Conservation (phyloP, 2,113 vertebrate species). For the Myiopsitta monachus region DNA sequence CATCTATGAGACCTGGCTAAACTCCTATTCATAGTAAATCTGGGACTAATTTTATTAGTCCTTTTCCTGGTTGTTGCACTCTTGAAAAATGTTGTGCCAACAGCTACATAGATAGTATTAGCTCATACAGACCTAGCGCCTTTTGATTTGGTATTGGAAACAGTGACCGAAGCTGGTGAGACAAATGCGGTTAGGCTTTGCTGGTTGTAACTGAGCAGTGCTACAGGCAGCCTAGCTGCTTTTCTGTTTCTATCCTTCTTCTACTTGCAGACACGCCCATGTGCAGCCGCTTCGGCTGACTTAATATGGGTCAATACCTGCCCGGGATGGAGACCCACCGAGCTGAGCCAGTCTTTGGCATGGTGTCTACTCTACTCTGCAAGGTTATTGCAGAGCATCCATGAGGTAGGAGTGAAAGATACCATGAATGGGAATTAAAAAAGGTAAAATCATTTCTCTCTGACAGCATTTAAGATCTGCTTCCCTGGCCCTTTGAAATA, state of each 20-base stretch:
- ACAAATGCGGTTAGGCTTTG: not conserved
- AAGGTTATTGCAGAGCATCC: not conserved
- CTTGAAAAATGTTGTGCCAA: constrained; percentile 25
- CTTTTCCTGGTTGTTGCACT: not conserved
- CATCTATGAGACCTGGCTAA: not conserved
- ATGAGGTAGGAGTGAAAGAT: not conserved
- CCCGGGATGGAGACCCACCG: rapidly evolving
- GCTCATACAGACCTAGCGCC: not conserved
- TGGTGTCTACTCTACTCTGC: not conserved
- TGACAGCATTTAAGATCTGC: constrained; percentile 37
- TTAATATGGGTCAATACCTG: not conserved
- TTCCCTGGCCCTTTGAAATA: constrained; percentile 19
- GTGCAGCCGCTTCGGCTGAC: not conserved
- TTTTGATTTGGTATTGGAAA: constrained; percentile 20
- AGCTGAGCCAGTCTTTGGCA: not conserved
- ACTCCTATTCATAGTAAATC: constrained; percentile 45
- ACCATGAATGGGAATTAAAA: not conserved
- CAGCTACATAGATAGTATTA: constrained; percentile 24
- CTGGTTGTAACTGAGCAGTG: not conserved
- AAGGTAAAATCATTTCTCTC: not conserved
- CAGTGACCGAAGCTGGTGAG: not conserved
- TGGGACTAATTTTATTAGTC: constrained; percentile 45
- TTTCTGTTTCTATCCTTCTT: constrained; percentile 5
- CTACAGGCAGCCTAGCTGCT: not conserved
- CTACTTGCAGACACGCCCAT: not conserved